Evolutionary conservation across 2,113 vertebrate genomes (phyloP).

Genomic region (Melozone crissalis): DNA sequence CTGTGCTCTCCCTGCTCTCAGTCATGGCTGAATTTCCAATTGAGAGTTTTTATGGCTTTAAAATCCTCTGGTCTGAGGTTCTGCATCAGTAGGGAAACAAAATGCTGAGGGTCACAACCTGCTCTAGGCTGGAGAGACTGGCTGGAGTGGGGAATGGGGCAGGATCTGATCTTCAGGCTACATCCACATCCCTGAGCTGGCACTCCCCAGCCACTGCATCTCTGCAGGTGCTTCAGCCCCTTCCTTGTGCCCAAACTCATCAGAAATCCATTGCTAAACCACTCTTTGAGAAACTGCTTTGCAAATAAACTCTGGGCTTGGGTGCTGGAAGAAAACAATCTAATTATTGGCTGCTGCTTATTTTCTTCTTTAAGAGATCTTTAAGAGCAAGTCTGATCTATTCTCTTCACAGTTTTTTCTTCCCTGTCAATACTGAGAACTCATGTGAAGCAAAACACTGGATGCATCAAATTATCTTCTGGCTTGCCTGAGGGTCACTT

Average conservation of each 20-base stretch:
- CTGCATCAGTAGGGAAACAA: rapidly evolving
- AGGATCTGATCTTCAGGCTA: neutral
- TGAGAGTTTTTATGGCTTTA: neutral
- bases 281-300: neutral
- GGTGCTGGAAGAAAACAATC: neutral
- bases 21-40: neutral
- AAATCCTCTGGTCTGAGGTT: neutral
- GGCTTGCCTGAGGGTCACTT: neutral
- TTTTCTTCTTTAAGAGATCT: neutral
- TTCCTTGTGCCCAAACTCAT: neutral
- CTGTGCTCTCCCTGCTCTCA: neutral
- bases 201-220: too few species aligned
- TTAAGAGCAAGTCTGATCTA: neutral
- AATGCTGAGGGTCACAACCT: neutral
- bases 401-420: neutral
- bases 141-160: neutral
- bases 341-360: neutral
- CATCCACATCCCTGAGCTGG: neutral
- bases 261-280: neutral
- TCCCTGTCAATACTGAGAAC: conserved; percentile 1
- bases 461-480: neutral
- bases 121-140: neutral
- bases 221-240: neutral
- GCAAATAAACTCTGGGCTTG: neutral
- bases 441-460: neutral